These are phyloP conservation scores for Scalopus aquaticus DNA, from an alignment of 2,113 vertebrate species.

Conservation along the genomic window DNA sequence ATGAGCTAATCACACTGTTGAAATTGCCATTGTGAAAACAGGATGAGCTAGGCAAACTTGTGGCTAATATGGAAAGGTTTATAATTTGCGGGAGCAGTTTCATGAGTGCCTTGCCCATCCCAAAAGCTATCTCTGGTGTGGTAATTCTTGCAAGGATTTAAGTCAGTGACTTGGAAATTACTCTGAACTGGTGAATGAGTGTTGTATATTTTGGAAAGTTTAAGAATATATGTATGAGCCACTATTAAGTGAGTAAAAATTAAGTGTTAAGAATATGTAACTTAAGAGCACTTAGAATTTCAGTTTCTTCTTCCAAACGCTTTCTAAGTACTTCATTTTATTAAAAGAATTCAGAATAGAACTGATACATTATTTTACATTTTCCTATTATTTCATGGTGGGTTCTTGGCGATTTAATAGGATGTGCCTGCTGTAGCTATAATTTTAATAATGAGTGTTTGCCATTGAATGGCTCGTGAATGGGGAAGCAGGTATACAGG, in stretches of 20 bases:
- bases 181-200: neutral
- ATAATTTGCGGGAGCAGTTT: neutral
- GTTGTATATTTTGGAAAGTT: neutral
- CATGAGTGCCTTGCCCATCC: accelerated
- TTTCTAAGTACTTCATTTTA: neutral
- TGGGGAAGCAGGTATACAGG: accelerated
- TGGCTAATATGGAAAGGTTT: neutral
- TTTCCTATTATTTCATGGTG: neutral
- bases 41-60: neutral
- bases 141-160: neutral
- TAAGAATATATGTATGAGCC: neutral
- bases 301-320: neutral
- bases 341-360: slow-evolving; percentile 54
- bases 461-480: neutral
- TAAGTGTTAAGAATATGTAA: neutral
- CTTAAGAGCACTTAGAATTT: slow-evolving; percentile 5
- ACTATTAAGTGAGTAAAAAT: too few relatives aligned
- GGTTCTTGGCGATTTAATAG: neutral
- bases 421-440: neutral
- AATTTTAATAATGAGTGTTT: neutral
- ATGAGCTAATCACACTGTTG: neutral
- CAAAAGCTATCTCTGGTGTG: neutral
- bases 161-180: neutral
- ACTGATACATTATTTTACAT: neutral
- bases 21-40: neutral